These are phyloP conservation scores for Drosophila nikananu DNA, from an alignment of 1,140 invertebrate genomes.

Conservation along the genomic window DNA sequence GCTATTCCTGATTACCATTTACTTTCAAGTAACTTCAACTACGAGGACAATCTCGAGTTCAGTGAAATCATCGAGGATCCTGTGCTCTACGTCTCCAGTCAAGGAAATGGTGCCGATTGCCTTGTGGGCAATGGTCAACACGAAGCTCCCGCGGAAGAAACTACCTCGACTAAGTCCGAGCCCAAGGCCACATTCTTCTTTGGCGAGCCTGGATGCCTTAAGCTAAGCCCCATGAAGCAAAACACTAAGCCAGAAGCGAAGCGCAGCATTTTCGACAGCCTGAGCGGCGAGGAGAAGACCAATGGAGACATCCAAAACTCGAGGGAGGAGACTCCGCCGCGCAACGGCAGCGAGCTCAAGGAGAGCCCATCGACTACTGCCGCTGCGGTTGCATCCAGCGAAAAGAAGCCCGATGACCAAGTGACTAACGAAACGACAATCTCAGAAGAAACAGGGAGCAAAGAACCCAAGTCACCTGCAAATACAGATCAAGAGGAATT, in stretches of 20 bases:
- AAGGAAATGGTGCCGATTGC: slow-evolving; percentile 90
- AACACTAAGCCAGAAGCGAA: slow-evolving; percentile 61
- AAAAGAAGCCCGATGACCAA: slow-evolving; percentile 11
- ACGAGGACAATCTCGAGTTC: slow-evolving; percentile 84
- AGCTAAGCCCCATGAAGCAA: slow-evolving; percentile 79
- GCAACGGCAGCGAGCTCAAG: slow-evolving; percentile 17
- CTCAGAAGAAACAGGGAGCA: slow-evolving; percentile 42
- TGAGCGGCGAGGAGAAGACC: slow-evolving; percentile 51
- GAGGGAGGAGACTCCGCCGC: neutral
- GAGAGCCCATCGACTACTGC: slow-evolving; percentile 1
- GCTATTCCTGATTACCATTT: slow-evolving; percentile 8
- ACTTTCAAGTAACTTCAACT: neutral
- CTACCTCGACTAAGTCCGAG: slow-evolving; percentile 47
- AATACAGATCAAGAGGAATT: slow-evolving; percentile 4
- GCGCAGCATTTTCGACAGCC: slow-evolving; percentile 70
- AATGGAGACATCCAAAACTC: slow-evolving; percentile 58
- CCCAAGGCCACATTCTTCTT: slow-evolving; percentile 86
- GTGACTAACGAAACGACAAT: slow-evolving; percentile 33
- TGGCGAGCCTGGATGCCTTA: slow-evolving; percentile 85
- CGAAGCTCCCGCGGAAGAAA: slow-evolving; percentile 41
- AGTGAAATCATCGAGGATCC: slow-evolving; percentile 91
- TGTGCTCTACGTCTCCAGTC: slow-evolving; percentile 89
- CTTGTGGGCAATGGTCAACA: slow-evolving; percentile 85
- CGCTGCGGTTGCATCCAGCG: neutral
- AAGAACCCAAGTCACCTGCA: slow-evolving; percentile 1